These are phyloP conservation scores for Bovichtus variegatus DNA, from an alignment of 2,797 vertebrate species.

Conservation along the genomic window DNA sequence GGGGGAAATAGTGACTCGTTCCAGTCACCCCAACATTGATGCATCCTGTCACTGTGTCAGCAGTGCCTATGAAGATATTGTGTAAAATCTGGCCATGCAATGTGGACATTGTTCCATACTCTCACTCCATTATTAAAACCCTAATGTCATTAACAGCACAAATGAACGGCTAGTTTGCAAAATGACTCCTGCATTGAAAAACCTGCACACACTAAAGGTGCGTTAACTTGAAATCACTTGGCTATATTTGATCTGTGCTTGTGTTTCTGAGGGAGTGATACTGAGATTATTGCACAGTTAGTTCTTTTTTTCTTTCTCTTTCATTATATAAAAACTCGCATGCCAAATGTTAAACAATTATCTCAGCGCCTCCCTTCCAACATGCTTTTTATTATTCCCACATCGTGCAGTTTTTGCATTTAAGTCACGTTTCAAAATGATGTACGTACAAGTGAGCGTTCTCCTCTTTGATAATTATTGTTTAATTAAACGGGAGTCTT, in stretches of 20 bases:
- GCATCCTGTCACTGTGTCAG: constrained; percentile 65
- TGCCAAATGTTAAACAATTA: constrained; percentile 1
- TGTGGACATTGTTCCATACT: constrained; percentile 51
- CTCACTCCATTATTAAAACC: constrained; percentile 55
- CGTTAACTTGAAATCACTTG: constrained; percentile 19
- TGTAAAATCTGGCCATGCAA: constrained; percentile 50
- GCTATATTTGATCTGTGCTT: constrained; percentile 25
- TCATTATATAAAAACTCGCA: background rate
- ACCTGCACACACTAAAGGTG: background rate
- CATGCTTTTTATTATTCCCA: constrained; percentile 15
- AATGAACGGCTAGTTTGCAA: constrained; percentile 41
- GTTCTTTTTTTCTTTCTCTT: background rate
- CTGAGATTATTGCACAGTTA: constrained; percentile 42
- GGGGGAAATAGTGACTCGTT: constrained; percentile 64
- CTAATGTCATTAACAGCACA: constrained; percentile 34
- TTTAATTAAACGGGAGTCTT: background rate
- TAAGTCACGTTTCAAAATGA: background rate
- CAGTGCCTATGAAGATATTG: constrained; percentile 54
- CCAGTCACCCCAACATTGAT: constrained; percentile 54
- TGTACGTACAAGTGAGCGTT: background rate
- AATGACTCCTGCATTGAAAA: constrained; percentile 23
- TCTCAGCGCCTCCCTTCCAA: constrained; percentile 3
- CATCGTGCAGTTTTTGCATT: constrained; percentile 13
- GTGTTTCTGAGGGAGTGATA: constrained; percentile 44
- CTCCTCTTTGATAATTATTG: background rate